Evolutionary conservation across 2,888 invertebrate genomes (phyloP).

Genomic region (Metalampra italica): DNA sequence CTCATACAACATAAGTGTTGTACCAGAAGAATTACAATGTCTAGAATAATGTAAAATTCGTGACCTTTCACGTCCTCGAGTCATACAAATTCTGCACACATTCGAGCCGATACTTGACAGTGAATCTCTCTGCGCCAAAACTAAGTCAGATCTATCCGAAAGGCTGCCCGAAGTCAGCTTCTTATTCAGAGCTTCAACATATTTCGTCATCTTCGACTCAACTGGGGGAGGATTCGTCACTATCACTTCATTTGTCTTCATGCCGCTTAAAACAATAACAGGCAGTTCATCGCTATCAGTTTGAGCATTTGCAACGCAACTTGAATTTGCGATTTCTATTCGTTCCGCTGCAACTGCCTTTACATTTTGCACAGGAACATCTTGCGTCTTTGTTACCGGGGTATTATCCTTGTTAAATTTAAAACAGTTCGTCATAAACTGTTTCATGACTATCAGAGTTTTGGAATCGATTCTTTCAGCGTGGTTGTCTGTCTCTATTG

Average conservation of each 20-base stretch:
- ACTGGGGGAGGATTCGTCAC: conserved; percentile 29
- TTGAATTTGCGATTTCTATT: conserved; percentile 33
- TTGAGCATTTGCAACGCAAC: conserved; percentile 24
- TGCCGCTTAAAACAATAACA: conserved; percentile 1
- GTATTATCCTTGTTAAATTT: conserved; percentile 45
- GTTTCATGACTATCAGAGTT: conserved; percentile 53
- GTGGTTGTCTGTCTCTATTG: conserved; percentile 32
- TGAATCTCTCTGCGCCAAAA: conserved; percentile 53
- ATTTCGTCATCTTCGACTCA: conserved; percentile 45
- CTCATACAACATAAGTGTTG: too few relatives aligned
- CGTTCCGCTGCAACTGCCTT: conserved; percentile 26
- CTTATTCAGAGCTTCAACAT: conserved; percentile 31
- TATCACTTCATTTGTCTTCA: conserved; percentile 41
- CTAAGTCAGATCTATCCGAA: conserved; percentile 56
- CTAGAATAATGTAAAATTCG: conserved; percentile 8
- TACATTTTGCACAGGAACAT: conserved; percentile 36
- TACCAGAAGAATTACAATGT: not conserved
- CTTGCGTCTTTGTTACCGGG: conserved; percentile 17
- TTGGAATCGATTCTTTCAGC: conserved; percentile 34
- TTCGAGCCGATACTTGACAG: conserved; percentile 77
- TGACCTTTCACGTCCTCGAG: conserved; percentile 65
- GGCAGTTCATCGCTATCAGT: conserved; percentile 21
- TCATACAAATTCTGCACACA: conserved; percentile 83
- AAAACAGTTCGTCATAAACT: conserved; percentile 63
- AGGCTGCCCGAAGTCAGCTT: conserved; percentile 52